A percentile compares a stretch with the other conserved stretches of the same genome.
phyloP scores from a whole-genome alignment of 2,888 invertebrate genomes.

The Tetanocera ferruginea region DNA sequence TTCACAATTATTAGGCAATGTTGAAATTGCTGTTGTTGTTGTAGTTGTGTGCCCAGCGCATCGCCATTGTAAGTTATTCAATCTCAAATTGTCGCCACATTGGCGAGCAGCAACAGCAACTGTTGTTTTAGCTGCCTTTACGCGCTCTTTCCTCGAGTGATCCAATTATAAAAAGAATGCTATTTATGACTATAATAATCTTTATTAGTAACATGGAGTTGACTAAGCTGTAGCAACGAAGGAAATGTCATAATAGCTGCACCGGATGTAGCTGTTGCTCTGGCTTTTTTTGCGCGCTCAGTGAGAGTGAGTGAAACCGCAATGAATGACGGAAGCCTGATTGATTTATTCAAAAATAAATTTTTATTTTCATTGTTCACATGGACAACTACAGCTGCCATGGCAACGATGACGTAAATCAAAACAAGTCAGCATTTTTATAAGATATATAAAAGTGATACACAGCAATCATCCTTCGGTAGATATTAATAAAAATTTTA shows the following conservation, averaged over 20 bases:
- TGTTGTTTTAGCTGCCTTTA: neutral
- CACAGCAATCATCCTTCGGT: too few relatives aligned
- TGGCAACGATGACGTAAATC: neutral
- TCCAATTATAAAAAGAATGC: slow-evolving; percentile 6
- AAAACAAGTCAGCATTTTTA: too few relatives aligned
- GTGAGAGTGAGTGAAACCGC: neutral
- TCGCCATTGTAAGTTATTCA: slow-evolving; percentile 40
- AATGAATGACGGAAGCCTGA: neutral
- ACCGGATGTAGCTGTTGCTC: neutral
- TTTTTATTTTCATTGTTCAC: too few relatives aligned
- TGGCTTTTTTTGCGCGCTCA: neutral
- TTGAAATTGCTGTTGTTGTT: neutral
- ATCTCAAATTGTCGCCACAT: slow-evolving; percentile 37
- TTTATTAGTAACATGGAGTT: slow-evolving; percentile 1
- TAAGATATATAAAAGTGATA: too few relatives aligned
- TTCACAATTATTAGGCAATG: neutral
- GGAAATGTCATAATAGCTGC: too few relatives aligned
- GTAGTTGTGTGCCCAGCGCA: neutral
- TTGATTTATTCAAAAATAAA: too few relatives aligned
- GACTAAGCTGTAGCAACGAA: neutral
- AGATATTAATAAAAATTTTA: too few relatives aligned
- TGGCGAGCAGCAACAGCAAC: slow-evolving; percentile 9
- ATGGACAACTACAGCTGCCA: neutral
- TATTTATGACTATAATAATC: slow-evolving; percentile 1
- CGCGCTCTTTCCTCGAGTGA: neutral